Conservation (phyloP, 2,113 vertebrate species). For the Eulemur macaco region DNA sequence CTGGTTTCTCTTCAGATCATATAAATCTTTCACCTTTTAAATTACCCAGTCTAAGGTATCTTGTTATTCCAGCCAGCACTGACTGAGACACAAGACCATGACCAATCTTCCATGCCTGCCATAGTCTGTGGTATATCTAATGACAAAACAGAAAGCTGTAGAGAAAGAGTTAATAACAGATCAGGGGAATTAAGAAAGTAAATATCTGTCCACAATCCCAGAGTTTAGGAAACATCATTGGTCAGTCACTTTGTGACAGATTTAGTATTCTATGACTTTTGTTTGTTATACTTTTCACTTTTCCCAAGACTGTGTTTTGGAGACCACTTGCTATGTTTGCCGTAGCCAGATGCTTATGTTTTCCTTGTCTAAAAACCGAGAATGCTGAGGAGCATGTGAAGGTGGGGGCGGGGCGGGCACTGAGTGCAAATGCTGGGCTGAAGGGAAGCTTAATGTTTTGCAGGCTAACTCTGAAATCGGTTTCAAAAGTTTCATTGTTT, state of each 20-base stretch:
- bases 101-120: background rate
- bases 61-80: background rate
- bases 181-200: background rate
- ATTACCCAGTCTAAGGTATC: background rate
- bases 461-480: conserved; percentile 21
- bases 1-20: no score
- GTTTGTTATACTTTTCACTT: background rate
- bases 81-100: background rate
- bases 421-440: background rate
- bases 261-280: background rate
- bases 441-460: background rate
- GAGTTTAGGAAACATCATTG: background rate
- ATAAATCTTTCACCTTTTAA: background rate
- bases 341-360: background rate
- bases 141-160: background rate
- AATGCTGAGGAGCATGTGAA: background rate
- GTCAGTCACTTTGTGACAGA: background rate
- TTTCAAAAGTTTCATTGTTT: conserved; percentile 37
- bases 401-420: rapidly evolving
- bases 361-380: background rate
- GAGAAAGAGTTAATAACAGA: background rate
- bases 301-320: background rate
- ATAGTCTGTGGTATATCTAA: background rate
- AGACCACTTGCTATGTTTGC: background rate
- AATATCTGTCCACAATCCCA: background rate